A percentile compares a stretch with the other conserved stretches of the same genome.
Evolutionary conservation across 1,140 invertebrate species (phyloP).

Genomic region (Rhopalosiphum maidis): DNA sequence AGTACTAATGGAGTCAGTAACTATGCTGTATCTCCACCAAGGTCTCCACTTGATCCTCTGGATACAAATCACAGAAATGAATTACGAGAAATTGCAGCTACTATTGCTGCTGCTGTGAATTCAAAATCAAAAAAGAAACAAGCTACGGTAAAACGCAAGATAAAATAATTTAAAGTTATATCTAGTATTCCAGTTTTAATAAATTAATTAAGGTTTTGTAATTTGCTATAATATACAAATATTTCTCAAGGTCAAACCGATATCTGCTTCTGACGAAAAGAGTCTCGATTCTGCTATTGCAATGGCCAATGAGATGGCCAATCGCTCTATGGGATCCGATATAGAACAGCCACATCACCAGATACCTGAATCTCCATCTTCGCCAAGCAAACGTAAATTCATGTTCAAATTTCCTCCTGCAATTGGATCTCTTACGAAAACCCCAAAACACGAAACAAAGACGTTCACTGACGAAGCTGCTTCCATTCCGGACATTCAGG

Average conservation of each 20-base stretch:
- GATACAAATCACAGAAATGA: slow-evolving; percentile 76
- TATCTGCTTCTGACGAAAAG: slow-evolving; percentile 91
- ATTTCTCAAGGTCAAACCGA: slow-evolving; percentile 79
- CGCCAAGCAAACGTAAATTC: slow-evolving; percentile 85
- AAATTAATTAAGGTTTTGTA: background rate
- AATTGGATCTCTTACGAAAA: slow-evolving; percentile 63
- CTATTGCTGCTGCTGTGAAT: slow-evolving; percentile 60
- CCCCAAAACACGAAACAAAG: slow-evolving; percentile 74
- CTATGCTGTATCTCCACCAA: slow-evolving; percentile 63
- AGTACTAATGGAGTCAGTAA: slow-evolving; percentile 62
- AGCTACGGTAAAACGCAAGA: slow-evolving; percentile 69
- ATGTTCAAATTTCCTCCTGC: slow-evolving; percentile 80
- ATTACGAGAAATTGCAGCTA: slow-evolving; percentile 72
- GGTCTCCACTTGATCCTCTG: slow-evolving; percentile 68
- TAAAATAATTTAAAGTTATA: background rate
- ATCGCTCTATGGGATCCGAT: slow-evolving; percentile 75
- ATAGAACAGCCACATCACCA: slow-evolving; percentile 61
- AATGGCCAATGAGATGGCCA: slow-evolving; percentile 90
- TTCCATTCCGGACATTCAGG: slow-evolving; percentile 88
- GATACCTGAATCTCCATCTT: slow-evolving; percentile 74
- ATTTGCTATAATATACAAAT: background rate
- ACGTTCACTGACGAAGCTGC: slow-evolving; percentile 90
- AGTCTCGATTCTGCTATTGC: slow-evolving; percentile 94
- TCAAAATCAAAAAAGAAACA: slow-evolving; percentile 75
- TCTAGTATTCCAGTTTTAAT: too few relatives aligned